Evolutionary conservation across 1,140 invertebrate genomes (phyloP), one percentile per base, ranked within the genome.

Genomic region (Frieseomelitta varia): DNA sequence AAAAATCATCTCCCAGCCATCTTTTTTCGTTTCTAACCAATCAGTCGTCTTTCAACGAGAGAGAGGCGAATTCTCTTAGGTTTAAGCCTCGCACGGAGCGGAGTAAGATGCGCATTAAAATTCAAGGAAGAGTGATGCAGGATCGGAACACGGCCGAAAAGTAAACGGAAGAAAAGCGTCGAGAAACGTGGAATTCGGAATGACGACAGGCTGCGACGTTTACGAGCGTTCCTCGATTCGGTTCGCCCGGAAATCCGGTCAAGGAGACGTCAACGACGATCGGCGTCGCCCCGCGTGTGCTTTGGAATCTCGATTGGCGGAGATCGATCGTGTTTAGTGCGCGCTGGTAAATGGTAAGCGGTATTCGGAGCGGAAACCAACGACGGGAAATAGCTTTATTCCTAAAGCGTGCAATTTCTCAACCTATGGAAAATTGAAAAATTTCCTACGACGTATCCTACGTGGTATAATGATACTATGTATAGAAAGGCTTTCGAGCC

Each of bases 271-370:
- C 72, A 27, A 19, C 55, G 75, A 27, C 30, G 68, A 80, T 73
- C 78, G n/a, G 10, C 65, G 55, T 77, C 34, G 53, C 14, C 15
- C 27, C 11, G 69, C n/a, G 53, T 58, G 65, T 72, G 58, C 27
- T 53, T 34, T 39, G 61, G 72, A 82, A 67, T 68, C 73, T 77
- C 73, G 65, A 67, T 65, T 61, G 63, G 39, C 21, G 51, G 72
- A 47, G 65, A 83, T 86, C 78, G 85, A 84, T 87, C 82, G 81
- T 69, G 63, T 51, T 68, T 65, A 55, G 14, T 47, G n/a, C 58
- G 4, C 15, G 34, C n/a, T 47, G 58, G 17, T 65, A 55, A 81
- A 81, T 51, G 56, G 55, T 24, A 30, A 53, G 17, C 47, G 39
- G 6, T 11, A 15, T 68, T 39, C 55, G 53, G 4, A 67, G 19